A percentile compares a stretch with the other conserved stretches of the same genome.
Conservation (phyloP, 2,113 vertebrate species). For the Gavialis gangeticus region DNA sequence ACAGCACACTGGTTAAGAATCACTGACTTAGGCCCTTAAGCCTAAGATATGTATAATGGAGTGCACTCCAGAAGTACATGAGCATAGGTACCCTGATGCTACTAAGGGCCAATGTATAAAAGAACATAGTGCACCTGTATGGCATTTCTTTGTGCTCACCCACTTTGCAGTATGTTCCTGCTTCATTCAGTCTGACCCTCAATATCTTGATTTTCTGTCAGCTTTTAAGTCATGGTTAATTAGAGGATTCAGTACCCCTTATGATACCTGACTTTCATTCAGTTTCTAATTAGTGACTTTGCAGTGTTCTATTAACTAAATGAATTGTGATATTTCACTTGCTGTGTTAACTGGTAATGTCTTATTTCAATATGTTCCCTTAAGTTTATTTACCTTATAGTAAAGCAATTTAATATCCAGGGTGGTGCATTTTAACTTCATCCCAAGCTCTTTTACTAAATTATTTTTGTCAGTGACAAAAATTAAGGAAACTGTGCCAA, state of each 20-base stretch:
- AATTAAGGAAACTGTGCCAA: background rate
- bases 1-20: no score
- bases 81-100: background rate
- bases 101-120: background rate
- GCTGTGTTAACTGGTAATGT: background rate
- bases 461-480: background rate
- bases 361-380: background rate
- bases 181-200: background rate
- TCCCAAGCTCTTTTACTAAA: background rate
- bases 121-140: background rate
- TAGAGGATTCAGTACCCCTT: slow-evolving; percentile 37
- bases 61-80: background rate
- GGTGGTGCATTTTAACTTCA: background rate
- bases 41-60: background rate
- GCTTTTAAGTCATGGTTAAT: slow-evolving; percentile 28
- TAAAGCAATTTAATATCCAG: background rate
- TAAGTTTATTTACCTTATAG: background rate
- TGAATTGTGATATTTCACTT: slow-evolving; percentile 3
- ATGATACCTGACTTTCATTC: slow-evolving; percentile 27
- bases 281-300: slow-evolving; percentile 30
- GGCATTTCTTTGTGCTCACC: background rate
- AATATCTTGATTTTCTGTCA: slow-evolving; percentile 52
- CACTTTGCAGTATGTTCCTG: background rate
- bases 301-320: slow-evolving; percentile 18
- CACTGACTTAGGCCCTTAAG: background rate